Evolutionary conservation across 2,888 invertebrate genomes (phyloP), one percentile per base, ranked within the genome.

Genomic region (Megastigmus dorsalis): DNA sequence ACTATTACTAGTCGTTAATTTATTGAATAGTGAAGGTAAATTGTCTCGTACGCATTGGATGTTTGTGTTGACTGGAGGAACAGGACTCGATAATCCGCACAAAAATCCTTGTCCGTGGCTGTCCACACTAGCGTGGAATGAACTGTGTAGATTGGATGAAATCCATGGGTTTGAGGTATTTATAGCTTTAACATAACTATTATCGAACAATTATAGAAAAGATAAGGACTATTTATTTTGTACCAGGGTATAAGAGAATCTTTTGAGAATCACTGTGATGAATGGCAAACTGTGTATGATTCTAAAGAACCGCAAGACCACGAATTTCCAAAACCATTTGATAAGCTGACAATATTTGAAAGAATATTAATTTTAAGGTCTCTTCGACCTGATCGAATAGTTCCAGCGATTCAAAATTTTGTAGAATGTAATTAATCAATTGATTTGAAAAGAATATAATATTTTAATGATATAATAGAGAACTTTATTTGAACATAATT

Each of bases 31-130:
- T 81, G 78, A 82, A 38, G 90, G 91, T 18, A 89, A 90, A n/a
- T 85, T 90, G 50, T 86, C 95, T 63, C 88, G 90, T 54, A 86
- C 90, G 43, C 93, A 96, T 84, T 97, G 97, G 92, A 91, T 95
- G 90, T 97, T 97, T 88, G 88, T 98, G 20, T 85, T 98, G 78
- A 97, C 95, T 0, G 97, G 97, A 30, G 97, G 95, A 45, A 92
- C 95, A 50, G 93, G 93, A 13, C 89, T 95, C 60, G 94, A 94
- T 79, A 95, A 95, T 89, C 93, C 93, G 0, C 85, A 92, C 79
- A 85, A 89, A 67, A 95, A 94, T 88, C 94, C 95, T 0, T 88
- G 91, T 0, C 86, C 89, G 41, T 96, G 95, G 95, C 87, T 96
- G 62, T 92, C 93, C 0, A 72, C 86, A 9, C 92, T 92, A 82